Conservation (phyloP, 2,113 vertebrate genomes). For the Macrotus californicus region DNA sequence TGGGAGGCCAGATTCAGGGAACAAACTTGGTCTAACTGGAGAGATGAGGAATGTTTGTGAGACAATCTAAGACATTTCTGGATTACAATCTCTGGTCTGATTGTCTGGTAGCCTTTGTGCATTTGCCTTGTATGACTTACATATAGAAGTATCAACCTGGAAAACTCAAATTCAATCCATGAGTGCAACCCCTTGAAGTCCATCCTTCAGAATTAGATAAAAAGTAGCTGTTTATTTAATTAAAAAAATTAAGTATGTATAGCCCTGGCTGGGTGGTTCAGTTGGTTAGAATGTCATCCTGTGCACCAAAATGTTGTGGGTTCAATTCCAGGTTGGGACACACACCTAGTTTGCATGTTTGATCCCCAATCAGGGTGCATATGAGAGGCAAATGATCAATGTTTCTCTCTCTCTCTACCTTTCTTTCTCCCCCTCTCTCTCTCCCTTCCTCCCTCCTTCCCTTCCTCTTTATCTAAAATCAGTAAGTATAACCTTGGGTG, state of each 20-base stretch:
- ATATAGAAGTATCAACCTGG: neutral
- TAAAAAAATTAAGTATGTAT: neutral
- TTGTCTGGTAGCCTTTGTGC: neutral
- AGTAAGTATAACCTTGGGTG: too few relatives aligned
- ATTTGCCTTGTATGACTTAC: neutral
- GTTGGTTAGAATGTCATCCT: too few relatives aligned
- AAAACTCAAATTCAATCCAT: neutral
- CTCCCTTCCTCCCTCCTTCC: too few relatives aligned
- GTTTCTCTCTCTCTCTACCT: too few relatives aligned
- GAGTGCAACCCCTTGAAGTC: neutral
- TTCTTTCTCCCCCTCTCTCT: too few relatives aligned
- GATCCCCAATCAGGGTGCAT: too few relatives aligned
- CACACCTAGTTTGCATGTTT: too few relatives aligned
- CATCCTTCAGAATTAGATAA: neutral
- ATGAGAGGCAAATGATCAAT: too few relatives aligned
- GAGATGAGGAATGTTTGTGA: neutral
- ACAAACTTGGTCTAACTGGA: neutral
- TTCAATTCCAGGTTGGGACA: too few relatives aligned
- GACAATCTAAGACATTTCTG: neutral
- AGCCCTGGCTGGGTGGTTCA: too few relatives aligned
- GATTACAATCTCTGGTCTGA: neutral
- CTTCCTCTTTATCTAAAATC: too few relatives aligned
- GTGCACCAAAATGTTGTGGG: too few relatives aligned
- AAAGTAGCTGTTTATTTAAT: neutral
- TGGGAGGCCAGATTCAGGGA: neutral